Conservation (phyloP, 64 coral and sea anemone species). For the Montipora cactus region DNA sequence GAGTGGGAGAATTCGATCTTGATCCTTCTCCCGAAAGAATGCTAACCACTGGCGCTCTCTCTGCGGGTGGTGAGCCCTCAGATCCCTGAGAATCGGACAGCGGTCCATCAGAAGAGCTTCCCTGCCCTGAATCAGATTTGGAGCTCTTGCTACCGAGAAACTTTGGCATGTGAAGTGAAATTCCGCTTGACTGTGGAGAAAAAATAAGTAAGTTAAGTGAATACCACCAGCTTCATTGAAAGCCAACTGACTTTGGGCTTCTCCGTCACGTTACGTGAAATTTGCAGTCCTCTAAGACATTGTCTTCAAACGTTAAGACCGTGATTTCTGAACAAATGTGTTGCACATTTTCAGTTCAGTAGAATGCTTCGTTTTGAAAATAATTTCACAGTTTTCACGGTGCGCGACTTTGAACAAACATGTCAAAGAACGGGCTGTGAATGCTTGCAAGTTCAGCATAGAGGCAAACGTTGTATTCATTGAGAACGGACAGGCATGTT, state of each 20-base stretch:
- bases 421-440: no score
- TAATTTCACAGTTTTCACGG: no score
- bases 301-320: no score
- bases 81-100: conserved; percentile 62
- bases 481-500: no score
- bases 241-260: neutral
- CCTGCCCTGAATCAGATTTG: conserved; percentile 65
- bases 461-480: no score
- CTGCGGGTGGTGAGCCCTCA: conserved; percentile 33
- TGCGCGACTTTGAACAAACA: no score
- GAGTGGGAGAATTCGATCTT: conserved; percentile 59
- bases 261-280: no score
- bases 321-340: no score
- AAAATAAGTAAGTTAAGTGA: neutral
- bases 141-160: conserved; percentile 45
- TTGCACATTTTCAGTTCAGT: no score
- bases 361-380: no score
- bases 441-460: no score
- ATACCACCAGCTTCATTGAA: neutral
- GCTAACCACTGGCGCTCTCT: neutral
- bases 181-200: conserved; percentile 27
- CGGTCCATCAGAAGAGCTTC: conserved; percentile 46
- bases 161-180: conserved; percentile 76
- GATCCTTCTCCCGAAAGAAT: conserved; percentile 48
- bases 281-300: no score